These are phyloP conservation scores for Halocaridina rubra DNA, from an alignment of 2,888 invertebrate species.

Conservation along the genomic window DNA sequence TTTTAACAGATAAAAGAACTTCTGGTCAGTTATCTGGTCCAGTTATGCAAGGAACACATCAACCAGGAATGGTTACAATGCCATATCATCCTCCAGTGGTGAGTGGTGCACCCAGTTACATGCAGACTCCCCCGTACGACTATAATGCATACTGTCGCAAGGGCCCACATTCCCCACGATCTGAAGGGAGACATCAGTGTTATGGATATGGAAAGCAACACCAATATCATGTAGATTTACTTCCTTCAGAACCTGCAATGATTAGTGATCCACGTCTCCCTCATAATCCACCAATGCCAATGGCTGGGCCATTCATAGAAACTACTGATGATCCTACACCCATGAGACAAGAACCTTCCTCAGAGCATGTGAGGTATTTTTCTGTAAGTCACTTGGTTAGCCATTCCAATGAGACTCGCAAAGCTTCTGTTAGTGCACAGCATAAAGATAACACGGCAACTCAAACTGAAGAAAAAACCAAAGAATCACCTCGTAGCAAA, in stretches of 20 bases:
- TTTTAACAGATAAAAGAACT: constrained; percentile 28
- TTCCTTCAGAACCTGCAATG: constrained; percentile 43
- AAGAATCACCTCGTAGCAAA: constrained; percentile 48
- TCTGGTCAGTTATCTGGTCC: constrained; percentile 21
- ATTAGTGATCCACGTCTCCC: constrained; percentile 43
- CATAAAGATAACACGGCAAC: constrained; percentile 42
- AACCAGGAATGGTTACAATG: constrained; percentile 38
- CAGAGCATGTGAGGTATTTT: constrained; percentile 59
- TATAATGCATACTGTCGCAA: constrained; percentile 54
- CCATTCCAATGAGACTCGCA: constrained; percentile 48
- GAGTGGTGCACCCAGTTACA: constrained; percentile 36
- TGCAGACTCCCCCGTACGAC: constrained; percentile 51
- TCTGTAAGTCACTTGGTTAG: constrained; percentile 61
- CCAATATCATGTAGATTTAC: constrained; percentile 49
- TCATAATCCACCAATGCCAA: constrained; percentile 41
- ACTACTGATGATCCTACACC: constrained; percentile 43
- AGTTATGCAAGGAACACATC: constrained; percentile 38
- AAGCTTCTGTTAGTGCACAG: constrained; percentile 37
- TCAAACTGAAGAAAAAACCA: constrained; percentile 54
- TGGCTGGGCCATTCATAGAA: constrained; percentile 49
- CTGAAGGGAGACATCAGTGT: constrained; percentile 53
- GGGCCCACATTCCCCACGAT: constrained; percentile 42
- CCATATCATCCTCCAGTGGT: constrained; percentile 40
- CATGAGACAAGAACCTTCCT: constrained; percentile 48
- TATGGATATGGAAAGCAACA: constrained; percentile 52